Conservation (phyloP, 2,888 invertebrate genomes). For the Orchesella flavescens region DNA sequence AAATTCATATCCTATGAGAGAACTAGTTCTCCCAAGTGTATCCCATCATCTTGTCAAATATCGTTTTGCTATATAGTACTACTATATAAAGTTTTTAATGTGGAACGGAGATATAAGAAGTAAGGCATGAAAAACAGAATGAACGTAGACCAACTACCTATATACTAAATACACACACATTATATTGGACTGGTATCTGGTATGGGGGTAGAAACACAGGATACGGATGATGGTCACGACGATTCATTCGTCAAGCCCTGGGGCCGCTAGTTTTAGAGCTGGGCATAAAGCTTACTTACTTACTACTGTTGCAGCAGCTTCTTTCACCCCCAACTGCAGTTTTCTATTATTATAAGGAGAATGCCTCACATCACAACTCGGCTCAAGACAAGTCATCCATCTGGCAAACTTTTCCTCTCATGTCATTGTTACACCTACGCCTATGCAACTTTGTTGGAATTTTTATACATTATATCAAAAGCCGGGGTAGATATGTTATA, state of each 20-base stretch:
- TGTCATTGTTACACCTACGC: slow-evolving; percentile 58
- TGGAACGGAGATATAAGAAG: no score
- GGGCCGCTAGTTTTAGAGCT: slow-evolving; percentile 35
- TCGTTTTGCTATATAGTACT: background rate
- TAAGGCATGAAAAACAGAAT: background rate
- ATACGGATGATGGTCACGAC: slow-evolving; percentile 51
- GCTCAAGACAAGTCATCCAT: slow-evolving; percentile 28
- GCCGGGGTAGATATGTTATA: no score
- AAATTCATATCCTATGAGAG: slow-evolving; percentile 6
- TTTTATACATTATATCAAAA: background rate
- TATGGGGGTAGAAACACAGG: slow-evolving; percentile 41
- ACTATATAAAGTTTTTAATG: no score
- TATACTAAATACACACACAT: no score
- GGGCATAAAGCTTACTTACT: slow-evolving; percentile 9
- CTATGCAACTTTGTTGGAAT: slow-evolving; percentile 15
- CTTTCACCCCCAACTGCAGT: slow-evolving; percentile 30
- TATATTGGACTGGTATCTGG: no score
- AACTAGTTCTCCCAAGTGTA: slow-evolving; percentile 50
- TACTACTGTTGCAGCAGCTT: slow-evolving; percentile 11
- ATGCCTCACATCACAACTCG: background rate
- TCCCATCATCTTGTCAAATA: slow-evolving; percentile 44
- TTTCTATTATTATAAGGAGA: background rate
- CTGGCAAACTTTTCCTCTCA: slow-evolving; percentile 42
- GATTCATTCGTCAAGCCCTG: slow-evolving; percentile 52
- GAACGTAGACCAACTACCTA: background rate